These are phyloP conservation scores for Crossocerus cetratus DNA, from an alignment of 2,888 invertebrate species.

Conservation along the genomic window DNA sequence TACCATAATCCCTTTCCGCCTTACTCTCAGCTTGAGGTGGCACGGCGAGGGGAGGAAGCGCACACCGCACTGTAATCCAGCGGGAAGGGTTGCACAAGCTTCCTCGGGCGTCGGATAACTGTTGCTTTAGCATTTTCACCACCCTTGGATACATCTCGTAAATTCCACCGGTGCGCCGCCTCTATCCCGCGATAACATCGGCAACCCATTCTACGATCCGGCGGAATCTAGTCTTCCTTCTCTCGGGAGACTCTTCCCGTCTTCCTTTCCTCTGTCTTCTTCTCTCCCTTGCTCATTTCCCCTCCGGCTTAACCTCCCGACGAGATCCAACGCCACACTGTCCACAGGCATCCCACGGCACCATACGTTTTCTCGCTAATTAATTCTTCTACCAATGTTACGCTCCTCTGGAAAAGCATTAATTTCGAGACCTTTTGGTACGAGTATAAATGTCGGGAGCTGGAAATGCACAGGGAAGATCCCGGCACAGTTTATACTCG, in stretches of 20 bases:
- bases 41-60: constrained; percentile 3
- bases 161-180: constrained; percentile 44
- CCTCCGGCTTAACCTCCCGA: not conserved
- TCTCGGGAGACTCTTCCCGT: not conserved
- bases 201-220: constrained; percentile 53
- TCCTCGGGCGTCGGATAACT: constrained; percentile 36
- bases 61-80: constrained; percentile 6
- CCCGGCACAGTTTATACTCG: too few species aligned
- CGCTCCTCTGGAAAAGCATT: not conserved
- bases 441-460: too few species aligned
- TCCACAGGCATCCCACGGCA: not conserved
- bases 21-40: not conserved
- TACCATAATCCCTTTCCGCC: constrained; percentile 54
- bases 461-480: too few species aligned
- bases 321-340: too few species aligned
- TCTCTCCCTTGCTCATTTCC: not conserved
- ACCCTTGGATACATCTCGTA: constrained; percentile 51
- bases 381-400: not conserved
- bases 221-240: constrained; percentile 6
- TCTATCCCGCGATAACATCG: constrained; percentile 49
- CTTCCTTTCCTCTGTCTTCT: not conserved
- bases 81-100: not conserved
- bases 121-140: constrained; percentile 60
- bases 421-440: too few species aligned
- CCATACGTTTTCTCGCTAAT: constrained; percentile 9